A percentile compares a stretch with the other conserved stretches of the same genome.
Evolutionary conservation across 1,140 invertebrate genomes (phyloP).

Genomic region (Vanessa tameamea): DNA sequence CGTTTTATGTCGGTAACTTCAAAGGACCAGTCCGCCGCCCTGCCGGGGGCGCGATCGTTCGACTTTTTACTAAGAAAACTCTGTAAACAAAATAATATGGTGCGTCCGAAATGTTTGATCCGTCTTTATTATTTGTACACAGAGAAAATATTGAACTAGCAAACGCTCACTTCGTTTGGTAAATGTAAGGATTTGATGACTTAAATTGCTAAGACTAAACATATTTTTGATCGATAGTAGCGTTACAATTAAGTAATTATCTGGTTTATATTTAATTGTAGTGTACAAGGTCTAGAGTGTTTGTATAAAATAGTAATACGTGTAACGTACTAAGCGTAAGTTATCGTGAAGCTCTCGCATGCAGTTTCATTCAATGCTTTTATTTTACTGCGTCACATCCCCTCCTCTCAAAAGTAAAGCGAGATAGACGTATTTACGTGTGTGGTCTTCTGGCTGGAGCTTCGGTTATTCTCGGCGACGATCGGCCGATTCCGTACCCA

Average conservation of each 20-base stretch:
- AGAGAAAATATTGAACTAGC: slow-evolving; percentile 68
- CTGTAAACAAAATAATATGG: slow-evolving; percentile 80
- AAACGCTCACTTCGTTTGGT: slow-evolving; percentile 61
- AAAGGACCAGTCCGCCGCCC: slow-evolving; percentile 70
- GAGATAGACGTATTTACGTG: slow-evolving; percentile 67
- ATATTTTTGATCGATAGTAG: background rate
- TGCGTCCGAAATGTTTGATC: slow-evolving; percentile 77
- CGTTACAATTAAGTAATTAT: background rate
- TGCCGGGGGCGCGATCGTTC: slow-evolving; percentile 68
- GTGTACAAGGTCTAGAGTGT: background rate
- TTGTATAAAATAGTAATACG: slow-evolving; percentile 15
- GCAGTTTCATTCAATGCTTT: slow-evolving; percentile 75
- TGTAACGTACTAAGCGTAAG: slow-evolving; percentile 25
- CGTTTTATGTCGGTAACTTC: slow-evolving; percentile 80
- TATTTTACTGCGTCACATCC: slow-evolving; percentile 69
- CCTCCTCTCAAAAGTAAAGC: slow-evolving; percentile 59
- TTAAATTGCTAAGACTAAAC: background rate
- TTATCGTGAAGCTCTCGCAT: slow-evolving; percentile 36
- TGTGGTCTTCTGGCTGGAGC: slow-evolving; percentile 66
- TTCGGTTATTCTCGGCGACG: slow-evolving; percentile 29
- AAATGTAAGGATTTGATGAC: slow-evolving; percentile 44
- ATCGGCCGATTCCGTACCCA: slow-evolving; percentile 58
- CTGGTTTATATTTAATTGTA: background rate
- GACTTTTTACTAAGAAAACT: slow-evolving; percentile 79
- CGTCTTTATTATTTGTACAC: slow-evolving; percentile 77